Evolutionary conservation across 2,113 vertebrate genomes (phyloP).

Genomic region (Ictidomys tridecemlineatus): DNA sequence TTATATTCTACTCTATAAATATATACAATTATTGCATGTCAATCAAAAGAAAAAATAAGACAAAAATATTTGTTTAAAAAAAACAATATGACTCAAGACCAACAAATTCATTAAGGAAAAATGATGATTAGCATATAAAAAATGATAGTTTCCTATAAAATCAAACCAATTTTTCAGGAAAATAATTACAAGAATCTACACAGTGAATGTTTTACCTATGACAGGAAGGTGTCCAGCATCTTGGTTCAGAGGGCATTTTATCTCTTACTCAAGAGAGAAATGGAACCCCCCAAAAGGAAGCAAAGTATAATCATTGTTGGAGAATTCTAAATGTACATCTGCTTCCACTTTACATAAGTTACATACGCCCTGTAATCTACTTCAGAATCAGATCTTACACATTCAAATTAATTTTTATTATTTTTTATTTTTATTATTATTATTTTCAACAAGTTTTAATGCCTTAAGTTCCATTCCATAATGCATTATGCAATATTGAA

Average conservation of each 20-base stretch:
- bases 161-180: background rate
- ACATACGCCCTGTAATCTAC: background rate
- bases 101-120: background rate
- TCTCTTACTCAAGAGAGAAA: background rate
- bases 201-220: background rate
- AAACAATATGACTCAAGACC: background rate
- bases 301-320: background rate
- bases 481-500: background rate
- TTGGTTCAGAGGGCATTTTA: background rate
- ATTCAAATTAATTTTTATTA: background rate
- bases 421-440: too few relatives aligned
- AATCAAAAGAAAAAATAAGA: background rate
- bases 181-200: background rate
- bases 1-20: background rate
- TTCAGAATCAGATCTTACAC: constrained; percentile 11
- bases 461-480: background rate
- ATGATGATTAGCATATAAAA: background rate
- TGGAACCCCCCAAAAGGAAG: background rate
- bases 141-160: background rate
- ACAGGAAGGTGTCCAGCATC: background rate
- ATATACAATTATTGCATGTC: background rate
- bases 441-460: background rate
- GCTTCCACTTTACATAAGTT: background rate
- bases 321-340: background rate
- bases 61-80: background rate